Base-by-base conservation (phyloP, 2,888 invertebrate species). In the Diadegma fenestrale region DNA sequence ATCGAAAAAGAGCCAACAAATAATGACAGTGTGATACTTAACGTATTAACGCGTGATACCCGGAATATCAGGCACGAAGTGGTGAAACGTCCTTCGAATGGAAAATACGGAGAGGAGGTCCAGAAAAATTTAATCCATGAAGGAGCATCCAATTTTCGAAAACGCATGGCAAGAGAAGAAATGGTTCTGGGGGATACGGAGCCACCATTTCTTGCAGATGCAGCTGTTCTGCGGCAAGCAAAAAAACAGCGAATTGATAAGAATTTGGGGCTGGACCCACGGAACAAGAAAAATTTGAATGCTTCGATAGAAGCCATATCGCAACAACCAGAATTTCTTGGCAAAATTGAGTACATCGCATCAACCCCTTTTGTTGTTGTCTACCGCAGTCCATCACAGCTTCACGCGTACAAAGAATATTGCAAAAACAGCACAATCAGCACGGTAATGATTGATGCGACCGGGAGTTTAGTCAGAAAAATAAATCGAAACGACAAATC, bases 341-440 rank as follows among this genome's bases (percentile, higher is more conserved):
- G 66, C 1, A 37, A 41, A 19, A 66, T 66, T 4, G 41, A 66
- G 6, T 22, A 0, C 14, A 66, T 66, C 12, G 43, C 12, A 41
- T 43, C 43, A 3, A 12, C 22, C 1, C 66, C 66, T n/a, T 66
- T 66, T 8, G 0, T 66, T 14, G 41, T 41, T 12, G 22, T 66
- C 0, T 66, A 66, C 12, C 37, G 66, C 12, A 66, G 1, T 12
- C 66, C 66, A 43, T n/a, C 66, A 2, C 43, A 66, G 14, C 22
- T 64, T 1, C 64, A 64, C n/a, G 64, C 64, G 8, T 64, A 64
- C n/a, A 64, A 64, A n/a, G 64, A 64, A 12, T 66, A 43, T 1
- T 66, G 66, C 41, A 37, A 43, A 43, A 66, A 41, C 43, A 43
- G 10, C 37, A 19, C 10, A 22, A 43, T 43, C 41, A 66, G 41